Conservation (phyloP, 2,113 vertebrate genomes). For the Acanthochromis polyacanthus region DNA sequence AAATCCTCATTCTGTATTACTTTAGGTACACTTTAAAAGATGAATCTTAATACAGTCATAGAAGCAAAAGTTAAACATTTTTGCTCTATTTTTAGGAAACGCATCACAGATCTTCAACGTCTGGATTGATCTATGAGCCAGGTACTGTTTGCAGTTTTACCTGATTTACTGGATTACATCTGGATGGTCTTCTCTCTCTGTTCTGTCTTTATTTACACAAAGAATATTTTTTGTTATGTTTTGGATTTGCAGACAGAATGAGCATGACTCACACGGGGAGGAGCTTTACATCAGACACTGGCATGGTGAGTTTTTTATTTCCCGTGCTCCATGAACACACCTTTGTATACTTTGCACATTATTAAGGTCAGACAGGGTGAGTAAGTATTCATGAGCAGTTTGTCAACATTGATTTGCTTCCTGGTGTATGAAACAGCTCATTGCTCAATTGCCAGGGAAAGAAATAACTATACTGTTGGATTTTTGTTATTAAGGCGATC, state of each 20-base stretch:
- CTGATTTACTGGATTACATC: not conserved
- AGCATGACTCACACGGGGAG: conserved; percentile 52
- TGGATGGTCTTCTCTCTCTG: not conserved
- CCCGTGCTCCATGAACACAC: conserved; percentile 15
- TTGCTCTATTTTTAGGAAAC: conserved; percentile 72
- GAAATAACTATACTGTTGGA: not conserved
- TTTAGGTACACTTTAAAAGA: not conserved
- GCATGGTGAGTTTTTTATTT: conserved; percentile 62
- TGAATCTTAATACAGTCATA: not conserved
- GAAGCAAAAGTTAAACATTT: not conserved
- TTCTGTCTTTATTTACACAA: not conserved
- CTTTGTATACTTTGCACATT: not conserved
- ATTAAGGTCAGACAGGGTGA: conserved; percentile 14
- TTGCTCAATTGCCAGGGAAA: not conserved
- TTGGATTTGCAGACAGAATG: conserved; percentile 60
- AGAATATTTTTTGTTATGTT: not conserved
- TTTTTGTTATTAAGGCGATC: too few species aligned
- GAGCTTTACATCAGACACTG: conserved; percentile 65
- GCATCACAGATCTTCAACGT: conserved; percentile 52
- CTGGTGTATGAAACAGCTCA: not conserved
- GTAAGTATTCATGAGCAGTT: not conserved
- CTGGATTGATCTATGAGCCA: conserved; percentile 73
- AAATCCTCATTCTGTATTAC: conserved; percentile 55
- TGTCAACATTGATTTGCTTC: not conserved
- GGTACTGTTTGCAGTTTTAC: conserved; percentile 56